Base-by-base conservation (phyloP, 2,113 vertebrate species). In the Thalassoma bifasciatum region DNA sequence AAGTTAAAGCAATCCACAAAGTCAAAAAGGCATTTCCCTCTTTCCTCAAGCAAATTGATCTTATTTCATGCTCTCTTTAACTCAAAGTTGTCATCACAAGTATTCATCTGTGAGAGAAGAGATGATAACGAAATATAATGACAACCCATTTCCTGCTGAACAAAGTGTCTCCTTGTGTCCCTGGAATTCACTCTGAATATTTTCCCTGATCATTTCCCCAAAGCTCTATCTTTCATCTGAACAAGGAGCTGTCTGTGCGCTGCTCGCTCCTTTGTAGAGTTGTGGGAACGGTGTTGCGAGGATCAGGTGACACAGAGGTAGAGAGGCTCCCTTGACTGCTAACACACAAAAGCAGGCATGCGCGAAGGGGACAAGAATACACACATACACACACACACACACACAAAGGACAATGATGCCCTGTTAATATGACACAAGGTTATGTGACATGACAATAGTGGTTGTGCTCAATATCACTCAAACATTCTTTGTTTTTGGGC, bases 241-340 rank as follows among this genome's bases (percentile, higher is more conserved):
- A 91, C 91, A 93, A 92, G 81, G 84, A 49, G 46, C 37, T 1
- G 74, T 65, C 89, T 88, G 87, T 91, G 69, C 90, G 75, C 66
- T 66, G 72, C 58, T 53, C 34, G 70, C 42, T 69, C 77, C 82
- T 91, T 89, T 92, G 89, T 90, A 76, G 75, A 70, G 75, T 80
- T 83, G 81, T 91, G 86, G 86, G 88, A 92, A 89, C 70, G 2
- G 63, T 84, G 80, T 81, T 74, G 86, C 51, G 36, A 61, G 89
- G 89, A 90, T 93, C 92, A 77, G 74, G 88, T 93, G 79, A 86
- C 92, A 73, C 76, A 47, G 66, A 64, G 67, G 89, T 75, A 77
- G 83, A 85, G 61, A 80, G 79, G 83, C 87, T 83, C 68, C 76
- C 84, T 77, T 85, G 77, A 73, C 84, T 11, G 49, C 83, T 87